These are phyloP conservation scores for Sardinella longiceps DNA, from an alignment of 2,797 vertebrate species.

Conservation along the genomic window DNA sequence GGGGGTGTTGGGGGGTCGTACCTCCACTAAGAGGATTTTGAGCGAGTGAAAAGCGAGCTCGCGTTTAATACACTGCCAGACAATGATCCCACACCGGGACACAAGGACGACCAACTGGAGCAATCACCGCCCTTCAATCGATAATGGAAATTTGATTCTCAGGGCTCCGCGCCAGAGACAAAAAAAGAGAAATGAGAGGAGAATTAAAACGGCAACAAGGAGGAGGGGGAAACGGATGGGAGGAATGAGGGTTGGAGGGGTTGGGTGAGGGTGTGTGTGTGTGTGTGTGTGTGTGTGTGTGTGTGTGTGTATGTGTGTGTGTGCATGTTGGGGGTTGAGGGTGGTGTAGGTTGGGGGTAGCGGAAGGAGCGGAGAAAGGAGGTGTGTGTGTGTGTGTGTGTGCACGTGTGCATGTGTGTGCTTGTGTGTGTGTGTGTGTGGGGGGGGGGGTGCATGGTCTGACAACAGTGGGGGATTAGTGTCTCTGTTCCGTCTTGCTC, in stretches of 20 bases:
- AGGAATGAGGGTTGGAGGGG: too few species aligned
- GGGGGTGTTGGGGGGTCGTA: too few species aligned
- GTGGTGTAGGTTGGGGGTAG: background rate
- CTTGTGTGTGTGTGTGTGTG: background rate
- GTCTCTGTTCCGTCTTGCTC: background rate
- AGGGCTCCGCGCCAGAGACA: background rate
- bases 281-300: too few species aligned
- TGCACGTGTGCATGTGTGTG: background rate
- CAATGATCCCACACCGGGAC: constrained; percentile 11
- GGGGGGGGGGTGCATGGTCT: background rate
- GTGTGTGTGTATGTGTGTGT: too few species aligned
- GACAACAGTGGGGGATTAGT: constrained; percentile 18
- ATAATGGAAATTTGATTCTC: constrained; percentile 35
- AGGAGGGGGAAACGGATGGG: background rate
- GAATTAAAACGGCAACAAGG: background rate
- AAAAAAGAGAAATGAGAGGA: constrained; percentile 1
- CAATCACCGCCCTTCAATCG: constrained; percentile 22
- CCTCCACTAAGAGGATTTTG: constrained; percentile 30
- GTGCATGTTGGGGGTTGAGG: too few species aligned
- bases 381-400: background rate
- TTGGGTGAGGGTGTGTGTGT: too few species aligned
- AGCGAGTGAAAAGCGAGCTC: constrained; percentile 21
- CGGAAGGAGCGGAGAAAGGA: background rate
- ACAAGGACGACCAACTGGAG: constrained; percentile 6
- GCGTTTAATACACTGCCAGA: constrained; percentile 17